Percentiles rank a stretch among this genome's conserved stretches.
These are phyloP conservation scores for Cranoglanis bouderius DNA, from an alignment of 2,113 vertebrate species.

Conservation along the genomic window DNA sequence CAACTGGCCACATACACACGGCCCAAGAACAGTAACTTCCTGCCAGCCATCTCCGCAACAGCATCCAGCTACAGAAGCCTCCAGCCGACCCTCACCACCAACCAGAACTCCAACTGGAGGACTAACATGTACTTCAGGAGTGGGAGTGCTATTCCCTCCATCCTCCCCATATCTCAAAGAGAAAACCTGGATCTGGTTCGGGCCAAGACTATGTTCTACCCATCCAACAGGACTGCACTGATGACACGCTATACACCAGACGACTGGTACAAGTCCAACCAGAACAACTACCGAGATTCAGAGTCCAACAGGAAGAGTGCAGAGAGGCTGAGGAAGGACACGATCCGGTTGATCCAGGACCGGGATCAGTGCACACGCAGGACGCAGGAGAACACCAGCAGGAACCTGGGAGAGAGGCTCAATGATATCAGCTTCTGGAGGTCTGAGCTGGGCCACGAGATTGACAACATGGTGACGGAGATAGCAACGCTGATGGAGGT, in stretches of 20 bases:
- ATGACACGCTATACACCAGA: conserved; percentile 82
- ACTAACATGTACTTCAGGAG: conserved; percentile 78
- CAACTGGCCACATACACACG: conserved; percentile 74
- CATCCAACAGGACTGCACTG: conserved; percentile 78
- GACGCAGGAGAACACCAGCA: conserved; percentile 80
- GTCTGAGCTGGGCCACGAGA: conserved; percentile 84
- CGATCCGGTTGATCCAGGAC: conserved; percentile 82
- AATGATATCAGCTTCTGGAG: conserved; percentile 91
- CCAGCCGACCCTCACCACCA: conserved; percentile 68
- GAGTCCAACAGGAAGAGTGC: conserved; percentile 81
- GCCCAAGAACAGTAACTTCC: conserved; percentile 77
- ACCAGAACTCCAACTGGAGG: conserved; percentile 78
- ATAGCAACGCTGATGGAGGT: conserved; percentile 79
- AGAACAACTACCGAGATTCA: conserved; percentile 82
- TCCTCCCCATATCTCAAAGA: conserved; percentile 66
- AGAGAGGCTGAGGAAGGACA: conserved; percentile 83
- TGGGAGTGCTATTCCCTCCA: conserved; percentile 65
- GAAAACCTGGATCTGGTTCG: conserved; percentile 71
- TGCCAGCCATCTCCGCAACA: conserved; percentile 83
- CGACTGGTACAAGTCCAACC: conserved; percentile 87
- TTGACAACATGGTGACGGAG: conserved; percentile 88
- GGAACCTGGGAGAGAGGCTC: conserved; percentile 82
- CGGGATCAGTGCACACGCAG: conserved; percentile 82
- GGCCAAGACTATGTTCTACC: conserved; percentile 76
- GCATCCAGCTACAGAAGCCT: conserved; percentile 79